Evolutionary conservation across 2,888 invertebrate genomes (phyloP), one percentile per base, ranked within the genome.

Genomic region (Phyllotreta striolata): DNA sequence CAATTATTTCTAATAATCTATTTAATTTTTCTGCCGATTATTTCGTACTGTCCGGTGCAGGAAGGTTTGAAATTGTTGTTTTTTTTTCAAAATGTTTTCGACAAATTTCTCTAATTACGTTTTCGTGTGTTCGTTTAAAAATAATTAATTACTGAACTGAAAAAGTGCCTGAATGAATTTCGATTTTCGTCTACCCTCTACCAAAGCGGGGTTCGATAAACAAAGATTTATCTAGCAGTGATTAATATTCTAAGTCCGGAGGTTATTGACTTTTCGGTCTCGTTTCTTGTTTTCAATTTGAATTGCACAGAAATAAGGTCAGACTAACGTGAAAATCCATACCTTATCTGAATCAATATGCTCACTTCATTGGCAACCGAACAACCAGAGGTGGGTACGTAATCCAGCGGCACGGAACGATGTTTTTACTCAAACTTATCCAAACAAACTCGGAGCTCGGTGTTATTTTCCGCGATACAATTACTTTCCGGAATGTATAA

Each of bases 231-330:
- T 58, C 56, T 56, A 46, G 51, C 5, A 41, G 58, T 62, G 57
- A 56, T 62, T 57, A 49, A 46, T 54, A 60, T 62, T 63, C 60
- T 34, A 13, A 65, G 38, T 35, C 34, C 46, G 34, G 68, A 62
- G 73, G 73, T 71, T 72, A 71, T 67, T 72, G 72, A 73, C 73
- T 72, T 58, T 62, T 64, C 51, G 65, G 59, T 58, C 67, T 56
- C 63, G 55, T 65, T 70, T 62, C 69, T 67, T 71, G 68, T 70
- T 71, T 71, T 72, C 64, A 59, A 64, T 67, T 67, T 46, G 60
- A 64, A 66, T 67, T 56, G 63, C 58, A 47, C 47, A 40, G 55
- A 59, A 63, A 55, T 47, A 59, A 55, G 63, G 63, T 66, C 65
- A 55, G 44, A 62, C 58, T 55, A 49, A 58, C 63, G 47, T 63